A percentile compares a stretch with the other conserved stretches of the same genome.
These are phyloP conservation scores for Holacanthella duospinosa DNA, from an alignment of 2,888 invertebrate genomes.

Conservation along the genomic window DNA sequence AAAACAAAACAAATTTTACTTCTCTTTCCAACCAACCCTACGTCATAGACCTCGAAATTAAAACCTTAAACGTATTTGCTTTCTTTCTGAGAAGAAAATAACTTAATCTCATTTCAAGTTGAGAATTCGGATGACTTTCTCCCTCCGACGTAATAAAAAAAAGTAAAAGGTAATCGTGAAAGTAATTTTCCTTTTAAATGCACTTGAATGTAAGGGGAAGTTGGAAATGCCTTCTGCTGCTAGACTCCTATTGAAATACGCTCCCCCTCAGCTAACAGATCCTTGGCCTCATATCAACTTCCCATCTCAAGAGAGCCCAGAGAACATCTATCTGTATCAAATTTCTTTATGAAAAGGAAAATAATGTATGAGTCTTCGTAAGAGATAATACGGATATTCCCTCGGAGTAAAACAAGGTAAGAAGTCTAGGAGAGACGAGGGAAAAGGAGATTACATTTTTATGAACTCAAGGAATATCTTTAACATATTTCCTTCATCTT, in stretches of 20 bases:
- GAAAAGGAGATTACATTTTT: constrained; percentile 1
- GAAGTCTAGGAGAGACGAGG: not conserved
- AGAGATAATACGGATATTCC: not conserved
- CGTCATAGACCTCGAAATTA: too few relatives aligned
- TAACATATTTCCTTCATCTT: constrained; percentile 2
- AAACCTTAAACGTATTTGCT: too few relatives aligned
- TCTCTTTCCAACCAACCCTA: too few relatives aligned
- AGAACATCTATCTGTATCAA: not conserved
- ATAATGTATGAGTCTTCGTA: not conserved
- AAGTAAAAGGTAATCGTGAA: not conserved
- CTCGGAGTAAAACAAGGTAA: not conserved
- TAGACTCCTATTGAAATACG: not conserved
- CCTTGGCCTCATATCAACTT: too few relatives aligned
- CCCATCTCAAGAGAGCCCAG: too few relatives aligned
- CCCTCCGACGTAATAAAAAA: too few relatives aligned
- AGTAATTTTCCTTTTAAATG: not conserved
- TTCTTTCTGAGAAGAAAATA: too few relatives aligned
- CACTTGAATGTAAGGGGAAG: not conserved
- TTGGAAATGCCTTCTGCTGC: not conserved
- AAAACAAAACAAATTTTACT: too few relatives aligned
- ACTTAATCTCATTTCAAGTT: too few relatives aligned
- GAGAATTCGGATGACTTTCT: too few relatives aligned
- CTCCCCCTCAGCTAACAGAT: too few relatives aligned
- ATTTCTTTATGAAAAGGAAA: not conserved
- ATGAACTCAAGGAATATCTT: not conserved